Evolutionary conservation across 2,113 vertebrate genomes (phyloP).

Genomic region (Martes martes): DNA sequence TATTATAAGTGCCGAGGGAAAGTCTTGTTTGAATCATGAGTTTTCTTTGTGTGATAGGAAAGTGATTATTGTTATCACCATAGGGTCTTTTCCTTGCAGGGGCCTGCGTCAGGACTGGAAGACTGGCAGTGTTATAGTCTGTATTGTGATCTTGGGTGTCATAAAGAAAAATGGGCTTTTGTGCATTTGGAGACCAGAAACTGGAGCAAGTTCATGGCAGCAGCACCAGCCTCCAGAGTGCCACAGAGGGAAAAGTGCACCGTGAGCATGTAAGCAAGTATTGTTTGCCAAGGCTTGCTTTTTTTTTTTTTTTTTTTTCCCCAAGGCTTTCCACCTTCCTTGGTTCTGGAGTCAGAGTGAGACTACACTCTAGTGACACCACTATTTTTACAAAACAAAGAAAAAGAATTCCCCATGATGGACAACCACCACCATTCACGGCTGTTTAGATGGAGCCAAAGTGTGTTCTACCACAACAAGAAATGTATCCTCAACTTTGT

Average conservation of each 20-base stretch:
- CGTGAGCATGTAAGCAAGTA: neutral
- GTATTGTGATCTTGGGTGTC: neutral
- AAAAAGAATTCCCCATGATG: neutral
- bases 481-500: neutral
- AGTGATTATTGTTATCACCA: conserved; percentile 5
- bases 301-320: conserved; percentile 31
- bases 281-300: neutral
- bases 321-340: neutral
- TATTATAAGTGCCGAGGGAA: conserved; percentile 23
- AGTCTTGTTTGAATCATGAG: neutral
- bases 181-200: conserved; percentile 40
- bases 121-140: neutral
- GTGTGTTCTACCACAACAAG: neutral
- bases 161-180: conserved; percentile 60
- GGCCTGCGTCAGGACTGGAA: neutral
- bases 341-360: neutral
- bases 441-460: neutral
- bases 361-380: neutral
- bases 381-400: neutral
- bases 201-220: conserved; percentile 46
- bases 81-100: neutral
- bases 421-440: fast-evolving
- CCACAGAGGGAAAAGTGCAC: neutral
- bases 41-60: neutral
- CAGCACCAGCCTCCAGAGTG: neutral